Evolutionary conservation across 2,888 invertebrate genomes (phyloP), one percentile per base, ranked within the genome.

Genomic region (Ennomos fuscantarius): DNA sequence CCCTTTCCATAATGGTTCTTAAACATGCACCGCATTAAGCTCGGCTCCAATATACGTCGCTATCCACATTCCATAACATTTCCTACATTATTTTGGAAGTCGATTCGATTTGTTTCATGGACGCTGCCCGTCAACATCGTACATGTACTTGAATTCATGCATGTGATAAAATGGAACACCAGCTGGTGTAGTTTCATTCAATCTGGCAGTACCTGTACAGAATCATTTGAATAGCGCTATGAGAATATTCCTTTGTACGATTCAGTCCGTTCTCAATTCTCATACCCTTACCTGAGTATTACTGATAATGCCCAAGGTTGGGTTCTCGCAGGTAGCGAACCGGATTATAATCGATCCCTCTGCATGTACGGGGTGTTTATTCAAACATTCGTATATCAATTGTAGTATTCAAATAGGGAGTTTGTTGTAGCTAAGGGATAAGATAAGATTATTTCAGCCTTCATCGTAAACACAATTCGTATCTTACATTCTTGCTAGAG

Each of bases 321-420:
- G 77, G 73, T 52, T 74, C 69, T 73, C 73, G 84, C 89, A 87
- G 88, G 88, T 86, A 88, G 86, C 75, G 74, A 78, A 76, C 77
- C 78, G 79, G 78, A 81, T 82, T 84, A 81, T 81, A 83, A 83
- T 85, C 78, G 80, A 81, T 78, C 74, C 79, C 70, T 69, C 62
- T 71, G 60, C 70, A 70, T 71, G 66, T 68, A 66, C 67, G 70
- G 72, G 68, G 70, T 73, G 72, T 66, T 69, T 63, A 63, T 62
- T 64, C 48, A 66, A 60, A 60, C 52, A 60, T 60, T 43, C 49
- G 55, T 56, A 47, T 60, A 48, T 42, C 33, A 48, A 50, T 51
- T 40, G 42, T 46, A 40, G 45, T 48, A 54, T 55, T 56, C 46
- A 50, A 53, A 51, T 52, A 47, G 49, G 50, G 52, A 39, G 34